Evolutionary conservation across 2,113 vertebrate genomes (phyloP), one percentile per base, ranked within the genome.

Genomic region (Odocoileus hemionus): DNA sequence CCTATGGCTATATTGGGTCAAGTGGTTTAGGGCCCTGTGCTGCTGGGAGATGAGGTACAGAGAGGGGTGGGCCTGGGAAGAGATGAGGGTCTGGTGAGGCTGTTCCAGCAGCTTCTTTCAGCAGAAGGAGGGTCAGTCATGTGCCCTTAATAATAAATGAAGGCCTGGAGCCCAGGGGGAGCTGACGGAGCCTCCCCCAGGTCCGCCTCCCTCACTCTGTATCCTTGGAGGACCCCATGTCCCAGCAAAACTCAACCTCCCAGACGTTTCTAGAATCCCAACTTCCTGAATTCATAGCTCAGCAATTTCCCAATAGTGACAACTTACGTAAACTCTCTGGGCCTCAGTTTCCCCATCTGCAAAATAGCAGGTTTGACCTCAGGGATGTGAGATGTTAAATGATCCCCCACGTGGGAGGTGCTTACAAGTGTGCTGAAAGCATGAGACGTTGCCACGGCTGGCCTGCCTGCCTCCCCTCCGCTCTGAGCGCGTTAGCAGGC

Each of bases 401-500:
- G n/a, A 10, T 17, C 10, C 4, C 83, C 25, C 6, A 43, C 8
- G 0, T 30, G 36, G 74, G 14, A 26, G 47, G 70, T 45, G 23
- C 28, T 36, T 9, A 10, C 47, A 7, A 16, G 57, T 2, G 8
- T 13, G 70, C 57, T 0, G 30, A 4, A 36, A 54, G 21, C 6
- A 36, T 28, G 0, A 6, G 45, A 33, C 3, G 0, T 25, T 2
- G 1, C 58, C 3, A 0, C 6, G 0, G 52, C 86, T 0, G 58
- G 74, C 19, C 67, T 9, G 28, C 61, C n/a, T 1, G 28, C 26
- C 47, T 36, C 36, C 3, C 50, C 5, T 28, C 39, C 6, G 0
- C 36, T 1, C 80, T 1, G 82, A 64, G 55, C 45, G 15, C 3
- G 0, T 7, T 5, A 50, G 33, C 33, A 16, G 11, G 2, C 45